phyloP scores from a whole-genome alignment of 1,140 invertebrate genomes.

The Spodoptera frugiperda region DNA sequence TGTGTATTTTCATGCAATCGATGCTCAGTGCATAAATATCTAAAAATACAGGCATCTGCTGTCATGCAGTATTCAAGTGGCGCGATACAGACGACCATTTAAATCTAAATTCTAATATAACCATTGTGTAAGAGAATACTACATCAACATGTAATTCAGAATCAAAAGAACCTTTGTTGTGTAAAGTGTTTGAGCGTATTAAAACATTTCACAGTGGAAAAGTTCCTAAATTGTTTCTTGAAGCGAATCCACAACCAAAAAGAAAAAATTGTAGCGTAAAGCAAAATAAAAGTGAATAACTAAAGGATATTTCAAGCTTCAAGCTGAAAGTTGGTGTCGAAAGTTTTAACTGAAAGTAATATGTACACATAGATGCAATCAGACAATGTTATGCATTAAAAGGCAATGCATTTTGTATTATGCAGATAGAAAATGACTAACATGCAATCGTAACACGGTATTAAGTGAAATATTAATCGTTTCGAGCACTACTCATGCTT shows the following conservation, averaged over 20 bases:
- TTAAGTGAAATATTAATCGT: slow-evolving; percentile 50
- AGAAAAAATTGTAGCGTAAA: slow-evolving; percentile 39
- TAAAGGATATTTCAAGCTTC: slow-evolving; percentile 38
- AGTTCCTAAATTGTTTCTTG: slow-evolving; percentile 29
- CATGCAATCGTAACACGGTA: slow-evolving; percentile 57
- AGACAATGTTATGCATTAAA: slow-evolving; percentile 46
- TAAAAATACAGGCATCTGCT: slow-evolving; percentile 25
- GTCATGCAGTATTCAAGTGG: slow-evolving; percentile 16
- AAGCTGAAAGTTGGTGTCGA: slow-evolving; percentile 42
- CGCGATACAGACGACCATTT: not conserved
- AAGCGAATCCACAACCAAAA: slow-evolving; percentile 46
- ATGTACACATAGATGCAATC: slow-evolving; percentile 34
- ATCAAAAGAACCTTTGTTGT: slow-evolving; percentile 20
- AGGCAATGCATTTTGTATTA: slow-evolving; percentile 51
- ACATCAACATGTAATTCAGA: slow-evolving; percentile 15
- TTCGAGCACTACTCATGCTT: slow-evolving; percentile 81
- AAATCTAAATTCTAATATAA: not conserved
- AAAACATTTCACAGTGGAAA: slow-evolving; percentile 21
- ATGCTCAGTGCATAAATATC: slow-evolving; percentile 37
- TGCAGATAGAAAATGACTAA: slow-evolving; percentile 52
- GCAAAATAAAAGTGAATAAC: slow-evolving; percentile 39
- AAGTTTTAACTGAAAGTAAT: slow-evolving; percentile 26
- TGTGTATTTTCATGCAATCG: slow-evolving; percentile 43
- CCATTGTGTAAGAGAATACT: slow-evolving; percentile 23
- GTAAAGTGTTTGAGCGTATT: slow-evolving; percentile 29